phyloP scores from a whole-genome alignment of 2,113 vertebrate species.

The Salvelinus namaycush region DNA sequence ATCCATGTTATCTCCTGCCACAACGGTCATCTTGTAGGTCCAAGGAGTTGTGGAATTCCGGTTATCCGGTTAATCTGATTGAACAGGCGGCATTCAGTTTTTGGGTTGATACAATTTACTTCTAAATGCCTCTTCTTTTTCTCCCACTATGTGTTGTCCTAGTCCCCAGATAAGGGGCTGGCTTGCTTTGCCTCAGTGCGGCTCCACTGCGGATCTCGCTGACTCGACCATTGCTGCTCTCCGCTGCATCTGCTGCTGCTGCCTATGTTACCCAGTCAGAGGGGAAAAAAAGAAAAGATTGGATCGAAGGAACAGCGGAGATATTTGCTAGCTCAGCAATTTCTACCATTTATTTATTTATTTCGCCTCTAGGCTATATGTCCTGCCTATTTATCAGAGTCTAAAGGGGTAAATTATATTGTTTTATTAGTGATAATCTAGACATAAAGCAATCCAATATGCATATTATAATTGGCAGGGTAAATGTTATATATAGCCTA shows the following conservation, averaged over 20 bases:
- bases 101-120: constrained; percentile 39
- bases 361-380: constrained; percentile 22
- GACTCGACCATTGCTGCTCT: constrained; percentile 78
- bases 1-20: constrained; percentile 94
- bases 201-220: constrained; percentile 77
- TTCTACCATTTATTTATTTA: constrained; percentile 70
- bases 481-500: too few relatives aligned
- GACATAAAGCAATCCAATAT: background rate
- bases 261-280: constrained; percentile 68
- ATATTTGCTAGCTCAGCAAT: constrained; percentile 87
- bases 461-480: background rate
- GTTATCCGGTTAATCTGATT: constrained; percentile 59
- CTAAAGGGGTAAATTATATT: background rate
- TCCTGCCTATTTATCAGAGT: background rate
- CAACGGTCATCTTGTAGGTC: constrained; percentile 89
- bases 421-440: background rate
- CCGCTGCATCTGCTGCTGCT: constrained; percentile 70
- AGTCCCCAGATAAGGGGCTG: constrained; percentile 59
- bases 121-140: constrained; percentile 57
- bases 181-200: constrained; percentile 74
- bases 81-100: constrained; percentile 56
- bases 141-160: constrained; percentile 59
- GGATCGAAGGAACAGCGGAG: constrained; percentile 71
- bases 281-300: constrained; percentile 53
- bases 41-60: constrained; percentile 52